Evolutionary conservation across 2,797 vertebrate genomes (phyloP), one percentile per base, ranked within the genome.

Genomic region (Myotis planiceps): DNA sequence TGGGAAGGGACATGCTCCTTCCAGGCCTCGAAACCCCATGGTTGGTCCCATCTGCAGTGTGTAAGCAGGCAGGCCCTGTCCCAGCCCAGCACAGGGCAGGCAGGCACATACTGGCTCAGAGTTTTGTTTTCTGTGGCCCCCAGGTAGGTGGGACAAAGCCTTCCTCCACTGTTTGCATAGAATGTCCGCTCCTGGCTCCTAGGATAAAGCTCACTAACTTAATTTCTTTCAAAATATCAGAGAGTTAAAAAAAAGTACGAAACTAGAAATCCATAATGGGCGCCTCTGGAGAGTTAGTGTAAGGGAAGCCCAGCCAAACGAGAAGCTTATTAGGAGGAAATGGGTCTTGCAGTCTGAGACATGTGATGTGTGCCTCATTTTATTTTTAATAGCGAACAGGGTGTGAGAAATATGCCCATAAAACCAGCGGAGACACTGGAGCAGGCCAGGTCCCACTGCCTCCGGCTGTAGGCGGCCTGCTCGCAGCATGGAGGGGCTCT

Each of bases 341-440:
- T 27, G 63, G 32, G 81, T 80, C 95, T 92, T 58, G n/a, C 78
- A 83, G 93, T 68, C 65, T 49, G 86, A 90, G 90, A 81, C 84
- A 85, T 25, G 90, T 87, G 85, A 88, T 14, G 53, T 72, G 66
- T 29, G 65, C 89, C 91, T 94, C 5, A 0, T 90, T 90, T 94
- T 92, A 96, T 84, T 93, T 96, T 90, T 96, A 95, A 93, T 74
- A 91, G 94, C 79, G 94, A 84, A 88, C 88, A 81, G 27, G 37
- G 94, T 90, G 95, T 89, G 88, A 96, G 93, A 96, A 92, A 42
- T 47, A 72, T 3, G 69, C 93, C 92, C 49, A 18, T 96, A 96
- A 97, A 97, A 83, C 69, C 68, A 9, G 63, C 2, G 0, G 92
- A 74, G 87, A 91, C 58, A 34, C 7, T 6, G 71, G 47, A 51